Percentiles rank a stretch among this genome's conserved stretches.
Evolutionary conservation across 2,797 vertebrate species (phyloP).

Genomic region (Phalloptychus januarius): DNA sequence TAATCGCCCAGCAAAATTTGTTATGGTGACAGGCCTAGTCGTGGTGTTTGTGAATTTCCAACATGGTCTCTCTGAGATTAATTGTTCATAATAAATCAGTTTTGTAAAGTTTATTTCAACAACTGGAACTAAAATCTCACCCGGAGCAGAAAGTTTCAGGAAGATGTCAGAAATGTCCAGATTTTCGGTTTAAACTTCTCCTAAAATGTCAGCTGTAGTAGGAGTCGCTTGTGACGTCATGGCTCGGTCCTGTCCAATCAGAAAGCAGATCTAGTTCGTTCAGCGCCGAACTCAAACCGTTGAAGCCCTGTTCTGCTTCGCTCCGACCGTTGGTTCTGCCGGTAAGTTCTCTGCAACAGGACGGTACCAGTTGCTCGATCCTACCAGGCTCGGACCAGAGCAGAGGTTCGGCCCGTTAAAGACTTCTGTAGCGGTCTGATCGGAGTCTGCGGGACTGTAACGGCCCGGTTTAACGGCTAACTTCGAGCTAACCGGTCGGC

Average conservation of each 20-base stretch:
- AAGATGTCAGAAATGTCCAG: background rate
- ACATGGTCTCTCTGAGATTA: too few relatives aligned
- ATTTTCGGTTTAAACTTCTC: background rate
- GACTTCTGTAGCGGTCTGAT: background rate
- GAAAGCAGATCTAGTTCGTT: background rate
- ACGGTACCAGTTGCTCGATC: background rate
- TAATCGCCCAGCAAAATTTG: too few relatives aligned
- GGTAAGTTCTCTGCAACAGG: conserved; percentile 17
- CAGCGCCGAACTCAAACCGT: background rate
- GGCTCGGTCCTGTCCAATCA: conserved; percentile 4
- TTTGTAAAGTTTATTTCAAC: background rate
- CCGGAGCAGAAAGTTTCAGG: background rate
- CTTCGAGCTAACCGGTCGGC: background rate
- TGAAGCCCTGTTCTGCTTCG: background rate
- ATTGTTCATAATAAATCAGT: background rate
- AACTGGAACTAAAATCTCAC: background rate
- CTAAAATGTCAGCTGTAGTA: background rate
- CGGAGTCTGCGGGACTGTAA: background rate
- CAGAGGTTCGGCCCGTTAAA: fast-evolving
- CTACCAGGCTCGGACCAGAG: background rate
- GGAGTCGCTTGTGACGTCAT: conserved; percentile 17
- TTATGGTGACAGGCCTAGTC: too few relatives aligned
- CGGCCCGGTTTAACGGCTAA: background rate
- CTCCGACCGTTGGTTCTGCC: background rate
- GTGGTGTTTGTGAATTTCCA: too few relatives aligned